Conservation (phyloP, 1,140 invertebrate genomes). For the Bombus superbus region DNA sequence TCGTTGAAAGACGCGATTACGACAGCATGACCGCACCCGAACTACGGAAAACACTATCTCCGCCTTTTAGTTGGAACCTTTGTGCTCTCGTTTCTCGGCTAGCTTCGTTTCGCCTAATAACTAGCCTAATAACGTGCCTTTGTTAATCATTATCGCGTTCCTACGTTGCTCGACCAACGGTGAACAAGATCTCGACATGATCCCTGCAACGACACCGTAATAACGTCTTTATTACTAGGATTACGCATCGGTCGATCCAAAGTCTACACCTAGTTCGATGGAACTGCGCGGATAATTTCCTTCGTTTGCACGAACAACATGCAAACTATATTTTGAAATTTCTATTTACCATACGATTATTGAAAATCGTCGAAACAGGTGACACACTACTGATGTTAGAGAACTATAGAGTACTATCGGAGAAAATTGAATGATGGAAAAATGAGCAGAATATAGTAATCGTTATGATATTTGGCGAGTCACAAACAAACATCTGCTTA, state of each 20-base stretch:
- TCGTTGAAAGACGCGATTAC: conserved; percentile 18
- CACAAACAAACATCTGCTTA: too few relatives aligned
- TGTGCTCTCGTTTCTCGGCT: background rate
- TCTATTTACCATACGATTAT: too few relatives aligned
- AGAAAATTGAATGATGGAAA: background rate
- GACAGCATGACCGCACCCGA: background rate
- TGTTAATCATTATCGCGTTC: conserved; percentile 27
- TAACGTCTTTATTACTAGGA: conserved; percentile 3
- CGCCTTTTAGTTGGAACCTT: background rate
- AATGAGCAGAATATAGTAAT: background rate
- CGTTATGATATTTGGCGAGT: background rate
- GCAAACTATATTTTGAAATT: background rate
- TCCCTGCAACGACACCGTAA: background rate
- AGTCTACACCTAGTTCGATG: background rate
- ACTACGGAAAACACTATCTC: conserved; percentile 10
- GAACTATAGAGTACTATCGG: background rate
- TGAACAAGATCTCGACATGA: background rate
- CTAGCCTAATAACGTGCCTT: conserved; percentile 23
- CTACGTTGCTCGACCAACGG: background rate
- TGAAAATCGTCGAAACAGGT: background rate
- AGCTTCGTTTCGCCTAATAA: conserved; percentile 24
- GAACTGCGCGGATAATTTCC: background rate
- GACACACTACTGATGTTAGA: too few relatives aligned
- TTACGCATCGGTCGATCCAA: background rate
- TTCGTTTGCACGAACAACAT: background rate